Conservation (phyloP, 1,140 invertebrate genomes). For the Idris sp. region DNA sequence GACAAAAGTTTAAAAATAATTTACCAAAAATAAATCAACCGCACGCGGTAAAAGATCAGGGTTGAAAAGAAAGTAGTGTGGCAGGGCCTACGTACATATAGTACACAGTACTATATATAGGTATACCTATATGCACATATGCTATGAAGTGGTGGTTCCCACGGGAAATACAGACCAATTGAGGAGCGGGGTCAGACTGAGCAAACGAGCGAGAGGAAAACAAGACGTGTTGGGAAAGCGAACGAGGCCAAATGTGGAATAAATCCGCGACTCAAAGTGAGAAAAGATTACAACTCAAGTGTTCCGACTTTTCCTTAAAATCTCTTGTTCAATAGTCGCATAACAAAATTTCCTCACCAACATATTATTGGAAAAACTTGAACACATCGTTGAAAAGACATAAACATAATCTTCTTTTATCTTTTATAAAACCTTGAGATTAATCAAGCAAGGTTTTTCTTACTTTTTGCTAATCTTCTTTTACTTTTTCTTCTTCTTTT, state of each 20-base stretch:
- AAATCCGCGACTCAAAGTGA: slow-evolving; percentile 35
- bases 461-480: too few species aligned
- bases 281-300: slow-evolving; percentile 42
- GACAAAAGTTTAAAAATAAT: slow-evolving; percentile 37
- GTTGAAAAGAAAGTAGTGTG: slow-evolving; percentile 36
- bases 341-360: not conserved
- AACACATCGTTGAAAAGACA: too few species aligned
- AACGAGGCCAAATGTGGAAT: slow-evolving; percentile 46
- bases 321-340: not conserved
- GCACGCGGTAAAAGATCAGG: slow-evolving; percentile 40
- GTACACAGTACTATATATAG: too few species aligned
- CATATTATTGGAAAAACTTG: slow-evolving; percentile 4
- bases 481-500: too few species aligned
- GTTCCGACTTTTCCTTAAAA: slow-evolving; percentile 5
- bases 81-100: slow-evolving; percentile 33
- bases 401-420: too few species aligned
- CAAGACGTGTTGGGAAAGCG: slow-evolving; percentile 52
- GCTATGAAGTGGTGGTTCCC: slow-evolving; percentile 58
- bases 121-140: slow-evolving; percentile 48
- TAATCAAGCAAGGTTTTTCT: too few species aligned
- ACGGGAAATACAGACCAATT: slow-evolving; percentile 65
- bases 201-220: slow-evolving; percentile 51
- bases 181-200: slow-evolving; percentile 46
- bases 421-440: too few species aligned
- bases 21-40: slow-evolving; percentile 35